These are phyloP conservation scores for Drosophila elegans DNA, from an alignment of 1,140 invertebrate genomes.

Conservation along the genomic window DNA sequence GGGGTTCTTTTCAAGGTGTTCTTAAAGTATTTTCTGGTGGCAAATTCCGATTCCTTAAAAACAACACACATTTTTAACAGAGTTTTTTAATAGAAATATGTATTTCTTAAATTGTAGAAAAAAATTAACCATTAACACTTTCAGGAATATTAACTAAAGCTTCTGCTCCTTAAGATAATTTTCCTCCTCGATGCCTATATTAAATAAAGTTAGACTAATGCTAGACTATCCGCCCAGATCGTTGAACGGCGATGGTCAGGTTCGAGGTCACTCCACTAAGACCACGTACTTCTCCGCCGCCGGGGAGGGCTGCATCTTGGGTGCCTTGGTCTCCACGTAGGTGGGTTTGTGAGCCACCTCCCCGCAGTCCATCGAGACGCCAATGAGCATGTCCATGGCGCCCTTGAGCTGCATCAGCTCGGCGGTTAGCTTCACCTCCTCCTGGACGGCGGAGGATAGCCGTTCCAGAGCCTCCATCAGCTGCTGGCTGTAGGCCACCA, in stretches of 20 bases:
- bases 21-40: too few species aligned
- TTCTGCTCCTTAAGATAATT: background rate
- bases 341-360: background rate
- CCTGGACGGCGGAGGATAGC: conserved; percentile 87
- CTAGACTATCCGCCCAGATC: background rate
- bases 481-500: conserved; percentile 83
- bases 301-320: conserved; percentile 53
- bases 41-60: too few species aligned
- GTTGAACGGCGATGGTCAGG: background rate
- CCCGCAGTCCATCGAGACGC: conserved; percentile 85
- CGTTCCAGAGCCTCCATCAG: conserved; percentile 87
- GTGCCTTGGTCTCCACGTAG: conserved; percentile 11
- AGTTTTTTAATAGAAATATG: background rate
- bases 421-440: conserved; percentile 89
- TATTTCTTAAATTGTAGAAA: too few species aligned
- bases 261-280: conserved; percentile 44
- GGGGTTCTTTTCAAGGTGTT: background rate
- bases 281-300: conserved; percentile 56
- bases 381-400: conserved; percentile 89
- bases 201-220: background rate
- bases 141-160: background rate
- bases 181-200: background rate
- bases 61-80: background rate
- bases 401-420: conserved; percentile 89
- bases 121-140: background rate